Conservation (phyloP, 2,888 invertebrate species). For the Mesoligia furuncula region DNA sequence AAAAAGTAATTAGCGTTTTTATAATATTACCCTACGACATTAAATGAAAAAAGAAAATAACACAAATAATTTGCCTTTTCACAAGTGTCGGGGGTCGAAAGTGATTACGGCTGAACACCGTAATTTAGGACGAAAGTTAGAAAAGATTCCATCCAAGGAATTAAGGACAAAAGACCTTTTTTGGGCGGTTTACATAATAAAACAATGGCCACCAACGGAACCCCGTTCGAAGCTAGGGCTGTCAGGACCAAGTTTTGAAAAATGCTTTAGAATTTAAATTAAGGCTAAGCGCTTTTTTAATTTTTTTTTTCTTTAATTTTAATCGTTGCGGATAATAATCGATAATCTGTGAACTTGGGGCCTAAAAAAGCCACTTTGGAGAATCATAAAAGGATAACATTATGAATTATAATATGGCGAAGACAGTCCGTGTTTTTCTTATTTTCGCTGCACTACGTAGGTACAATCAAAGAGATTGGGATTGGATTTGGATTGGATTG, state of each 20-base stretch:
- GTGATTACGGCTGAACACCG: constrained; percentile 84
- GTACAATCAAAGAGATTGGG: too few species aligned
- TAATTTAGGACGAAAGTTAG: constrained; percentile 83
- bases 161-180: constrained; percentile 77
- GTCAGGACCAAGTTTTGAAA: constrained; percentile 28
- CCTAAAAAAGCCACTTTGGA: too few species aligned
- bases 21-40: constrained; percentile 44
- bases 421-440: too few species aligned
- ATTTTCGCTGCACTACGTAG: too few species aligned
- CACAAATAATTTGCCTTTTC: constrained; percentile 70
- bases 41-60: constrained; percentile 53
- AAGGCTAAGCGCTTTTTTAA: too few species aligned
- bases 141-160: constrained; percentile 85
- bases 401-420: too few species aligned
- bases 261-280: constrained; percentile 28
- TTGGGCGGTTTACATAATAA: constrained; percentile 80
- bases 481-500: too few species aligned
- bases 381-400: too few species aligned
- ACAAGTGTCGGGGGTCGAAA: constrained; percentile 75
- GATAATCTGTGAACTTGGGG: background rate
- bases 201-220: constrained; percentile 73
- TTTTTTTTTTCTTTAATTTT: too few species aligned
- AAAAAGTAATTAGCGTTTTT: constrained; percentile 60
- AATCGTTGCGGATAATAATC: background rate
- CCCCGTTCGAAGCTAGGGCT: constrained; percentile 60